Base-by-base conservation (phyloP, 2,113 vertebrate species). In the Archocentrus centrarchus region DNA sequence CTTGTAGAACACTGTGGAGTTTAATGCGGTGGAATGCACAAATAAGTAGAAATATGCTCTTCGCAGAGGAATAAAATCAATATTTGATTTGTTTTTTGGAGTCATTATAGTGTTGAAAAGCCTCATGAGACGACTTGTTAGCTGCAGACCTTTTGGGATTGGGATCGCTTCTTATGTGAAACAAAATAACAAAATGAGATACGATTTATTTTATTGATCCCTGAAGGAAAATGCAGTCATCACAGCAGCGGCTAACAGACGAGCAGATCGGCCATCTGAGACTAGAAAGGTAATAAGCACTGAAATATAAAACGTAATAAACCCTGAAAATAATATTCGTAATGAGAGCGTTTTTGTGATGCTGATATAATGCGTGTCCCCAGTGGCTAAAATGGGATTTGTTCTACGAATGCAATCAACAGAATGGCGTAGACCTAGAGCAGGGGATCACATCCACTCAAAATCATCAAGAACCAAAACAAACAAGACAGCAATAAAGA, bases 131-230 rank as follows among this genome's bases (percentile, higher is more conserved):
- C 2, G 3, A 76, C 75, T 84, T 59, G 80, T 80, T 86, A 80
- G 86, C 60, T 63, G 70, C 63, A 30, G 80, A 62, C 50, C 24
- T 53, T 35, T 10, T 75, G 55, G 3, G 0, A 3, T 37, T 1
- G 2, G 64, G 75, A 59, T 17, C 15, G 27, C 9, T 1, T 15
- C 2, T 41, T 7, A n/a, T 55, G 27, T 14, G 50, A 64, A 57
- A 37, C 59, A 35, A 77, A 77, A 82, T 80, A 83, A 86, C 61
- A 18, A 50, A 59, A 81, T 63, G 59, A 84, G 80, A 87, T 70
- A 39, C 3, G 32, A 86, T 91, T 86, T 77, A 60, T 59, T 82
- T 86, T 88, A 92, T 86, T 80, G 81, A 89, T 92, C 89, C 89
- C 91, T 8, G 63, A 83, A 75, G 91, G 80, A 53, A 81, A 4